Evolutionary conservation across 2,888 invertebrate species (phyloP).

Genomic region (Molorchus minor): DNA sequence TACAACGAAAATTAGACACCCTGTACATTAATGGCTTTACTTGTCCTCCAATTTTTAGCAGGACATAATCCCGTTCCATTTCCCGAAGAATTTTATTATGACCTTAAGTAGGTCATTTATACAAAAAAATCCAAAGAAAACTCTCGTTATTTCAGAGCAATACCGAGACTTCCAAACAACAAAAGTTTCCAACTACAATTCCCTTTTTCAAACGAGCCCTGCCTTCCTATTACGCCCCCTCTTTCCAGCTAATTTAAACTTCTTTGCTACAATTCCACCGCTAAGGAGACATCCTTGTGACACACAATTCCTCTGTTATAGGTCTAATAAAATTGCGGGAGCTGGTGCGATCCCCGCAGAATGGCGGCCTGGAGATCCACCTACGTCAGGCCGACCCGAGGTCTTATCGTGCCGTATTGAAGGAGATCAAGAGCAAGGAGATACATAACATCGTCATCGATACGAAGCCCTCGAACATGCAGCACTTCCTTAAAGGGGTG

Average conservation of each 20-base stretch:
- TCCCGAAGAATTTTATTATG: too few relatives aligned
- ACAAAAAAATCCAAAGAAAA: too few relatives aligned
- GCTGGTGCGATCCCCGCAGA: slow-evolving; percentile 71
- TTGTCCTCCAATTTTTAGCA: too few relatives aligned
- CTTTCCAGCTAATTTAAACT: background rate
- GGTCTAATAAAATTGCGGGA: slow-evolving; percentile 78
- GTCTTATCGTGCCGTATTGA: slow-evolving; percentile 73
- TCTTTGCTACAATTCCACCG: background rate
- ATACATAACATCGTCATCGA: slow-evolving; percentile 82
- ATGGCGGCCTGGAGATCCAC: slow-evolving; percentile 73
- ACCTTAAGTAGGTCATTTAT: too few relatives aligned
- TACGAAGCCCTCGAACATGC: slow-evolving; percentile 76
- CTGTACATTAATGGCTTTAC: too few relatives aligned
- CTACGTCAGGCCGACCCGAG: slow-evolving; percentile 73
- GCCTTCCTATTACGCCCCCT: too few relatives aligned
- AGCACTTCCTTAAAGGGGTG: slow-evolving; percentile 78
- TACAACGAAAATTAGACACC: too few relatives aligned
- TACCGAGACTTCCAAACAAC: too few relatives aligned
- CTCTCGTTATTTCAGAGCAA: too few relatives aligned
- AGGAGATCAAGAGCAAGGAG: slow-evolving; percentile 79
- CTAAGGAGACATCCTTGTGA: background rate
- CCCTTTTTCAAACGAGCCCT: too few relatives aligned
- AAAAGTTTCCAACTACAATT: too few relatives aligned
- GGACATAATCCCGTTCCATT: too few relatives aligned
- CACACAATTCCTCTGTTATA: slow-evolving; percentile 53